phyloP scores from a whole-genome alignment of 2,113 vertebrate species.

The Pontoporia blainvillei region DNA sequence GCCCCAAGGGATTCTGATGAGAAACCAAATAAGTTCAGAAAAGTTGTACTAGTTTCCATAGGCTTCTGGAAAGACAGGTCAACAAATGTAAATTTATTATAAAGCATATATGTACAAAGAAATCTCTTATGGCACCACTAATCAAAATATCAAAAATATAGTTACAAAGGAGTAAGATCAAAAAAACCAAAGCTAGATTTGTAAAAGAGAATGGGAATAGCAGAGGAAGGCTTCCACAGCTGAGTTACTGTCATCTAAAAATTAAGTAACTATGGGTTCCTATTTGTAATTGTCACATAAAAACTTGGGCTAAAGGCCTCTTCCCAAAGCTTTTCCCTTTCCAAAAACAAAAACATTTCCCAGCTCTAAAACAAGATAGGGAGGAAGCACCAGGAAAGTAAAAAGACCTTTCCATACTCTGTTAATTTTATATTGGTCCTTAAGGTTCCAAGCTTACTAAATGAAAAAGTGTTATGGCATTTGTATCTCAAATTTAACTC shows the following conservation, averaged over 20 bases:
- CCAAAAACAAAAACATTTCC: background rate
- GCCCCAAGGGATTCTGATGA: background rate
- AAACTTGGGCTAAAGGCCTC: background rate
- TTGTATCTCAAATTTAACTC: background rate
- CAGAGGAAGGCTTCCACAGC: background rate
- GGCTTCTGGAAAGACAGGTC: conserved; percentile 12
- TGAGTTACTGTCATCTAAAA: background rate
- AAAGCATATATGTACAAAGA: conserved; percentile 10
- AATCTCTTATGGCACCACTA: background rate
- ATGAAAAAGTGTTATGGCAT: background rate
- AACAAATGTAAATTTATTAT: conserved; percentile 40
- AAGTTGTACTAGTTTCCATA: background rate
- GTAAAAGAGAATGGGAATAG: background rate
- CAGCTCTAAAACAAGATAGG: background rate
- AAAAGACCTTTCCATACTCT: background rate
- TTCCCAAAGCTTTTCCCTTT: background rate
- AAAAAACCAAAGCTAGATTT: background rate
- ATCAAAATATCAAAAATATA: conserved; percentile 45
- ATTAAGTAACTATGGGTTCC: background rate
- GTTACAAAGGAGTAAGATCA: background rate
- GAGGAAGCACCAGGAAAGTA: background rate
- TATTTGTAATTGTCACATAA: background rate
- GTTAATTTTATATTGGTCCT: background rate
- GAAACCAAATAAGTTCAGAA: conserved; percentile 22
- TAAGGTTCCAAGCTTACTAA: background rate